Base-by-base conservation (phyloP, 2,113 vertebrate species). In the Danionella cerebrum region DNA sequence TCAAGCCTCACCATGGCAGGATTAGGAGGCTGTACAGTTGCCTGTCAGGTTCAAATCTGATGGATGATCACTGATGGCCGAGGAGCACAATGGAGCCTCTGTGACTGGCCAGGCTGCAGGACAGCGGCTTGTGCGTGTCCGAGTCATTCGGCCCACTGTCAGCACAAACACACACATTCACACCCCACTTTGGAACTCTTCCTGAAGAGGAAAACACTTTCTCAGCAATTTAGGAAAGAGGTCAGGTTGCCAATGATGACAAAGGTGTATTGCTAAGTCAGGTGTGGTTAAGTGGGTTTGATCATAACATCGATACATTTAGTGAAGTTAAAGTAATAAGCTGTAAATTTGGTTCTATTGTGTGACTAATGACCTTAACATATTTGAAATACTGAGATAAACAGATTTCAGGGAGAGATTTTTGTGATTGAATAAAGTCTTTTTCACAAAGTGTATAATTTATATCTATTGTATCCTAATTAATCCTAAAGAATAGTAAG, bases 31-130 rank as follows among this genome's bases (percentile, higher is more conserved):
- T 78, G 41, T 68, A 80, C 83, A 87, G 82, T 81, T 75, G 71
- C 82, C 89, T 94, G 91, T 93, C 92, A 89, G 86, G 89, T 93
- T 93, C 91, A 72, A 57, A 81, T 45, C 82, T 94, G 92, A 94
- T 90, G 91, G 90, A 94, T 92, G 70, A 82, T 24, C 89, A 89
- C 90, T 88, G 89, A 90, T 93, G 92, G 88, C 84, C 70, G 83
- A 76, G 44, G 77, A 84, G 81, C 83, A 94, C 91, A 94, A 94
- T 92, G 90, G 82, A 70, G 14, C 59, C 65, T 80, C 86, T 92
- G 90, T 94, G 84, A 42, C 72, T 77, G 73, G 77, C 65, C 16
- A 57, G 77, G 71, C 76, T 76, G 33, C 25, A 76, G 79, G 71
- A 47, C 79, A 76, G 77, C 83, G 88, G 89, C 85, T 85, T 91